Evolutionary conservation across 2,797 vertebrate genomes (phyloP).

Genomic region (Basileuterus tristriatus): DNA sequence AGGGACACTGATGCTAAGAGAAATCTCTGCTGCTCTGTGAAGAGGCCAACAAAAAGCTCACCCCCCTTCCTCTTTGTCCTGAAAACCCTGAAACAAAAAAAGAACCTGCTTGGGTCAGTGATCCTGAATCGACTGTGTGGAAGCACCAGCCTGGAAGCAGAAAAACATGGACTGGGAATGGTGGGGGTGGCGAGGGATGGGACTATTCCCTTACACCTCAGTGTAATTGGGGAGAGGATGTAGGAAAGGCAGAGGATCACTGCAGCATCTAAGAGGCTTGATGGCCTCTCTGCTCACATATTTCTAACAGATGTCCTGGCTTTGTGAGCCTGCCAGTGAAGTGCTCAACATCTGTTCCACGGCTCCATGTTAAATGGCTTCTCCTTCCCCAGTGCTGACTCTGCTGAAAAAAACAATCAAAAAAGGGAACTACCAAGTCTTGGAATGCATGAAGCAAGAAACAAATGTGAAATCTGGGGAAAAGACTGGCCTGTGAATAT

Average conservation of each 20-base stretch:
- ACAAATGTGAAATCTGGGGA: background rate
- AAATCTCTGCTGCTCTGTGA: background rate
- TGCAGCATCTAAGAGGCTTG: background rate
- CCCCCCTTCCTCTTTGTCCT: background rate
- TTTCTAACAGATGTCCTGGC: background rate
- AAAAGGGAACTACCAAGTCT: background rate
- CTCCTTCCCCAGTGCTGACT: background rate
- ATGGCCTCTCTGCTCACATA: background rate
- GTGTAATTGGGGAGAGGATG: background rate
- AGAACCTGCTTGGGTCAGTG: background rate
- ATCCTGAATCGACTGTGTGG: background rate
- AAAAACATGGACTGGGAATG: background rate
- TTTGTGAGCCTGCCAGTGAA: background rate
- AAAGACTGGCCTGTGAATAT: background rate
- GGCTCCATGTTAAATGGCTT: background rate
- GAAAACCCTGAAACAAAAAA: background rate
- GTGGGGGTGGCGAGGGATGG: background rate
- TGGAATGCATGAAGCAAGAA: background rate
- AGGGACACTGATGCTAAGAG: background rate
- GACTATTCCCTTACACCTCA: background rate
- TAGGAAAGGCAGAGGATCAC: background rate
- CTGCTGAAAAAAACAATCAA: background rate
- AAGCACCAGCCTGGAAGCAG: background rate
- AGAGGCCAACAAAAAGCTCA: background rate
- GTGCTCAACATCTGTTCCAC: background rate